Percentiles rank a stretch among this genome's conserved stretches.
Evolutionary conservation across 2,113 vertebrate genomes (phyloP).

Genomic region (Phyllopteryx taeniolatus): DNA sequence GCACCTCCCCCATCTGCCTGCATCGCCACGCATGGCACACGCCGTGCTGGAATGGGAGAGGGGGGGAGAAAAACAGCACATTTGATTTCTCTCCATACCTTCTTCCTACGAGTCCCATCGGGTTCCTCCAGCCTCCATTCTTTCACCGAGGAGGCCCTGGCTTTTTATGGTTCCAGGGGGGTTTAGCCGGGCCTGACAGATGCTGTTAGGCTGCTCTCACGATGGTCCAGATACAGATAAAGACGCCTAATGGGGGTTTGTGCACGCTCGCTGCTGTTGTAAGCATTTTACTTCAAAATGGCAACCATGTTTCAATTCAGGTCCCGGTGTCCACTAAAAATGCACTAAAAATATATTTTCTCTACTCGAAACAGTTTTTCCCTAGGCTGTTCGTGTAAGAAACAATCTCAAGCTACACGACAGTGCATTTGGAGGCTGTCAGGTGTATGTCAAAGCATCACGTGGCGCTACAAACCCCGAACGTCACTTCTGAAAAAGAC

Average conservation of each 20-base stretch:
- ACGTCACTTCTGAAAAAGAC: not conserved
- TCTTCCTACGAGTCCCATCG: conserved; percentile 50
- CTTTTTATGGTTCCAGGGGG: conserved; percentile 56
- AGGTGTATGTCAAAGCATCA: not conserved
- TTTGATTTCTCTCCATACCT: conserved; percentile 59
- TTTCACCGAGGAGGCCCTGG: conserved; percentile 40
- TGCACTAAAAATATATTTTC: not conserved
- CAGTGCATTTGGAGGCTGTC: not conserved
- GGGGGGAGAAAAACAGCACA: conserved; percentile 15
- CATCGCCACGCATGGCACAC: conserved; percentile 55
- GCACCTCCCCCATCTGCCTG: conserved; percentile 71
- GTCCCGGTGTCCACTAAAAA: conserved; percentile 8
- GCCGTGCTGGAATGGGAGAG: conserved; percentile 35
- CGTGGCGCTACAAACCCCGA: not conserved
- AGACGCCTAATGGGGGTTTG: conserved; percentile 55
- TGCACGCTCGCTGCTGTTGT: conserved; percentile 43
- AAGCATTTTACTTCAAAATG: conserved; percentile 57
- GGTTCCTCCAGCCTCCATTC: conserved; percentile 41
- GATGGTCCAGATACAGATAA: conserved; percentile 63
- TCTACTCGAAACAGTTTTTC: not conserved
- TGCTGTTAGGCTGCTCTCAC: conserved; percentile 59
- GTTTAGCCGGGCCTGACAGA: conserved; percentile 57
- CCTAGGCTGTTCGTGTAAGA: not conserved
- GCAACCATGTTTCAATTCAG: conserved; percentile 39
- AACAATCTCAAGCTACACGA: not conserved